Evolutionary conservation across 1,140 invertebrate genomes (phyloP).

Genomic region (Aphidius ervi): DNA sequence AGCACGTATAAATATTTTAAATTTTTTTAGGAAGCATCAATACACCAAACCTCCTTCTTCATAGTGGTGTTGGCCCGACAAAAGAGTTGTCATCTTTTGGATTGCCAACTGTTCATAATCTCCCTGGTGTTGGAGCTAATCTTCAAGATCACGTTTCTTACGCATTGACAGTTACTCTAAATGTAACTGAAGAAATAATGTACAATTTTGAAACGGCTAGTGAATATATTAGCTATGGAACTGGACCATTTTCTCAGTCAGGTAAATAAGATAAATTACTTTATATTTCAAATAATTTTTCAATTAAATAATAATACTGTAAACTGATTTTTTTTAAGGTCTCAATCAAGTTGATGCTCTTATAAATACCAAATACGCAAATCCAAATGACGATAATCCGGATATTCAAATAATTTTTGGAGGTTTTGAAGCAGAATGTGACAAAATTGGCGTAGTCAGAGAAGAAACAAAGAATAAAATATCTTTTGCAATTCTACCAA

Average conservation of each 20-base stretch:
- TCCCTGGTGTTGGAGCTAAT: slow-evolving; percentile 82
- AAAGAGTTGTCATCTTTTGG: slow-evolving; percentile 64
- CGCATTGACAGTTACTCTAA: slow-evolving; percentile 50
- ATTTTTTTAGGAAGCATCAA: slow-evolving; percentile 62
- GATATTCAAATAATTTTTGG: slow-evolving; percentile 84
- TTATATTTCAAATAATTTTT: not conserved
- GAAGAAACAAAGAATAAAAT: slow-evolving; percentile 57
- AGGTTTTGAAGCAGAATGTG: slow-evolving; percentile 76
- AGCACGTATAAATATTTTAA: no score
- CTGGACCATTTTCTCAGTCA: slow-evolving; percentile 61
- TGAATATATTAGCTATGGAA: slow-evolving; percentile 59
- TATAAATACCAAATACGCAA: slow-evolving; percentile 74
- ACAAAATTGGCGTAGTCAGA: slow-evolving; percentile 77
- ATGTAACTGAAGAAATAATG: slow-evolving; percentile 56
- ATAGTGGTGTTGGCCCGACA: slow-evolving; percentile 76
- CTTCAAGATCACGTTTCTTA: slow-evolving; percentile 80
- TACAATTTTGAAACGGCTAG: slow-evolving; percentile 60
- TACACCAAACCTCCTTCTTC: slow-evolving; percentile 74
- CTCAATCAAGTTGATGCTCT: slow-evolving; percentile 79
- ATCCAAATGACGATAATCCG: slow-evolving; percentile 70
- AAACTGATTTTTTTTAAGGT: slow-evolving; percentile 43
- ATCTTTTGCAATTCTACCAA: slow-evolving; percentile 60
- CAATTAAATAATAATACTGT: not conserved
- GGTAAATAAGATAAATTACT: slow-evolving; percentile 45
- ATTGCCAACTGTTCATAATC: slow-evolving; percentile 65